Base-by-base conservation (phyloP, 2,888 invertebrate genomes). In the Deilephila porcellus region DNA sequence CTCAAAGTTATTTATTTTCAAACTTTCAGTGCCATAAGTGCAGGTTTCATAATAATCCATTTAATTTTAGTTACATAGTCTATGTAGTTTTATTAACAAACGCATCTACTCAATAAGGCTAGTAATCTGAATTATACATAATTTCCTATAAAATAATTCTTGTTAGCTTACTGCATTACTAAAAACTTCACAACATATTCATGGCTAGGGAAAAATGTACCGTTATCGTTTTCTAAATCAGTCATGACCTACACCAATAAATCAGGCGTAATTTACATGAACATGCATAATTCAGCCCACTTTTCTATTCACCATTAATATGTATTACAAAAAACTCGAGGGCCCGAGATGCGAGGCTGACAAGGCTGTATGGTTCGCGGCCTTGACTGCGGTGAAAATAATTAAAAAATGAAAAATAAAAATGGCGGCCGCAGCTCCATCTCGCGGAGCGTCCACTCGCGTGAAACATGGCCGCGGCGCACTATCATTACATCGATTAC, bases 301-400 rank as follows among this genome's bases (percentile, higher is more conserved):
- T 83, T 84, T 82, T 83, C 83, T 86, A 88, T 87, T 86, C 87
- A 81, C 77, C 76, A 82, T 88, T 80, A 86, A 88, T 86, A 87
- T 87, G 82, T 86, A 89, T 86, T 79, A 82, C 75, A 78, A 76
- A 76, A 79, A 73, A 67, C 78, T 52, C 67, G 80, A 82, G 82
- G 81, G 79, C 77, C 75, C 79, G 75, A 73, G 79, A 77, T 79
- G 77, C 74, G 80, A 73, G 71, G 74, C 70, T 70, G 72, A 75
- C 59, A 67, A 75, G 74, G 74, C 76, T 74, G 76, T 73, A 76
- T 74, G 73, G 71, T 37, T 70, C 73, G 71, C 73, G 67, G 75
- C 80, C 78, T 80, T 78, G 81, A 73, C 75, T 73, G 73, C 60
- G 71, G 60, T 72, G 34, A 74, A 77, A 75, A 62, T 60, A 62